Base-by-base conservation (phyloP, 2,888 invertebrate species). In the Nomada hirtipes region DNA sequence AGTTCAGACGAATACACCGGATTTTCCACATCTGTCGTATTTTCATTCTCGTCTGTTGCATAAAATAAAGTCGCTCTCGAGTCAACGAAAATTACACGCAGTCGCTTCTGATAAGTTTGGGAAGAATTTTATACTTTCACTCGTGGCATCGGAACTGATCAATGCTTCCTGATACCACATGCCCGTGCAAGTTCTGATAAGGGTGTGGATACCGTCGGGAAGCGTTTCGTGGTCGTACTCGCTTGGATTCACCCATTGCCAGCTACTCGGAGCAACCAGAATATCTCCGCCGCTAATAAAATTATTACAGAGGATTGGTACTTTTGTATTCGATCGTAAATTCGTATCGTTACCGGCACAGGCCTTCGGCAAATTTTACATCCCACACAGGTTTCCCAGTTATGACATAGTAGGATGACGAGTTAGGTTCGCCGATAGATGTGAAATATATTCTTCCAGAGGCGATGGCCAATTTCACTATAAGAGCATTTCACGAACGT, bases 331-430 rank as follows among this genome's bases (percentile, higher is more conserved):
- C 11, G 23, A 55, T 59, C 0, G 3, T 18, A 47, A 47, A 47
- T 47, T 13, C 47, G 18, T 59, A 50, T 53, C 18, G 65, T 68
- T 86, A 91, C 92, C 86, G 87, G 76, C 93, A 93, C n/a, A 93
- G 84, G 53, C 86, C 86, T 83, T 94, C 92, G 3, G 93, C 93
- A 44, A 79, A 91, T 91, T 95, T 95, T 0, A 95, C 94, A 81
- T 96, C 96, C 94, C 95, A 95, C 13, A 96, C 95, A 0, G 96
- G 96, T 85, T 95, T 95, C 0, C 96, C 96, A 7, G 95, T 94
- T 47, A 96, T 94, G 3, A 96, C 95, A 90, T 95, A 96, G 91
- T 96, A 94, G 0, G 95, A 95, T 76, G 94, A 94, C 2, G 91
- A 92, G 29, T 92, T 88, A 0, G 92, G 91, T 63, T 95, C 93